Evolutionary conservation across 2,113 vertebrate genomes (phyloP), one percentile per base, ranked within the genome.

Genomic region (Corythoichthys intestinalis): DNA sequence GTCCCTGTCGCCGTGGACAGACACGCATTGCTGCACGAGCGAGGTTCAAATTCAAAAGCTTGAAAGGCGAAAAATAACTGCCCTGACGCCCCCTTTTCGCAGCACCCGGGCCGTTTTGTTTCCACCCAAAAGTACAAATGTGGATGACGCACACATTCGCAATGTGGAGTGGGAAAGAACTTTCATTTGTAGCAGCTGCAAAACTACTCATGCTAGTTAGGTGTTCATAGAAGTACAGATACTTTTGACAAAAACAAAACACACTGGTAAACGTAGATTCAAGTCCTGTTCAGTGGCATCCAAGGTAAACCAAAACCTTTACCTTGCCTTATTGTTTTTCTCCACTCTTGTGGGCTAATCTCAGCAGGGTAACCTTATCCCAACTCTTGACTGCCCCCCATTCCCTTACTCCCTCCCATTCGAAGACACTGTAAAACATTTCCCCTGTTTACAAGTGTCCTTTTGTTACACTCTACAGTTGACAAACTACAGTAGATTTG

Each of bases 331-430:
- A 78, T 85, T 87, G 75, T 86, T 89, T 85, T 88, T 83, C 81
- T 87, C 86, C 82, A 73, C 80, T 84, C 87, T 85, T 87, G 79
- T 88, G 80, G 75, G 83, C 80, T 88, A 86, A 90, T 90, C 87
- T 88, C 77, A 81, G 85, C 72, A 76, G 82, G 83, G 87, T 87
- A 89, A 90, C 86, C 83, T 85, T 87, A 90, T 87, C 84, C 84
- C 66, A 64, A 68, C 54, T 76, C 83, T 73, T 80, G 79, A 87
- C 81, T 79, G 69, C 56, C 73, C 67, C 62, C 15, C 17, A 14
- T 0, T 20, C 14, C 28, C 17, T 50, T 59, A 62, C 15, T 37
- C 4, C 17, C 57, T 58, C 52, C 2, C 11, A 69, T 70, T 75
- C 77, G 72, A 71, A 70, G 73, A 81, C 79, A 81, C 72, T 69